Conservation (phyloP, 2,888 invertebrate genomes). For the Morinoia aosen region DNA sequence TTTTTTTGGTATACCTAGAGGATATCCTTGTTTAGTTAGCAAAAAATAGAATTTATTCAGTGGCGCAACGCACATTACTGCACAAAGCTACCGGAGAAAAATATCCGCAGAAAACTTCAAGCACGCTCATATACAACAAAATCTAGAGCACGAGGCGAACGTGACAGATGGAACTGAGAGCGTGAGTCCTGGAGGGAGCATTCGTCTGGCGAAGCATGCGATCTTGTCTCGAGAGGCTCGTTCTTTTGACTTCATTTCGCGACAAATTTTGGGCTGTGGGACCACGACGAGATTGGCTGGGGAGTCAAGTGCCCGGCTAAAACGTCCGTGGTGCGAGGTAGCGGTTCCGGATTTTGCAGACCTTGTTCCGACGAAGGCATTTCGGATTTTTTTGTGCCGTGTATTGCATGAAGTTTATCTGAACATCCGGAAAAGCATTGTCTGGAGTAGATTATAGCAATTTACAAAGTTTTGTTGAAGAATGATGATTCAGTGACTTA, state of each 20-base stretch:
- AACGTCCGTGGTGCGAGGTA: not conserved
- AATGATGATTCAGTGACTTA: no score
- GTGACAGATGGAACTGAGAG: constrained; percentile 10
- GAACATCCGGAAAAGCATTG: not conserved
- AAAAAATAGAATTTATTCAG: no score
- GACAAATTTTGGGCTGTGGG: constrained; percentile 2
- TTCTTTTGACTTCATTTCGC: constrained; percentile 12
- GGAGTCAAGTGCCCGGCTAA: not conserved
- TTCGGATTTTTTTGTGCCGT: not conserved
- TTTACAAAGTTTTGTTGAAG: no score
- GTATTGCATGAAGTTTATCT: not conserved
- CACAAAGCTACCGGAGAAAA: no score
- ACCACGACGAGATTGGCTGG: constrained; percentile 4
- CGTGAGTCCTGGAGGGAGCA: not conserved
- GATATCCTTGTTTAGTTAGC: no score
- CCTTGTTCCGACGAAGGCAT: not conserved
- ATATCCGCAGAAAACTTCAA: no score
- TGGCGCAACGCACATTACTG: no score
- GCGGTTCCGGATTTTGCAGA: not conserved
- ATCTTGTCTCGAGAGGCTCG: not conserved
- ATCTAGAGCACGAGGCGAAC: not conserved
- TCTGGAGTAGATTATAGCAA: not conserved
- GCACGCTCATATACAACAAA: not conserved
- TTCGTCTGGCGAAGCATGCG: not conserved
- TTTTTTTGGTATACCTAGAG: no score